phyloP scores from a whole-genome alignment of 2,113 vertebrate genomes.

The Monopterus albus region DNA sequence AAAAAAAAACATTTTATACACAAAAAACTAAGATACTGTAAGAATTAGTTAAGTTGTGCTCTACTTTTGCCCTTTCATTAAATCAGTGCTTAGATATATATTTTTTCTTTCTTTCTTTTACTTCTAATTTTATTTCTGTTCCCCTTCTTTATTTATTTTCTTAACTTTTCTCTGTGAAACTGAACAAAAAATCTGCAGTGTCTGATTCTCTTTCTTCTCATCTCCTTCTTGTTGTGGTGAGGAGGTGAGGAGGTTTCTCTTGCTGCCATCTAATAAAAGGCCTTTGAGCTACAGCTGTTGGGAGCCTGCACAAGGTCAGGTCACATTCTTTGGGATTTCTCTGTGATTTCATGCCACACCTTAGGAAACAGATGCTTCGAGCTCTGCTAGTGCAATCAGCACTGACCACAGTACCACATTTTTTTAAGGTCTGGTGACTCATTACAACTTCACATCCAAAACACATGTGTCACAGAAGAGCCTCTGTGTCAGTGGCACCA shows the following conservation, averaged over 20 bases:
- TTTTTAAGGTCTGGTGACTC: constrained; percentile 58
- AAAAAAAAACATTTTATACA: neutral
- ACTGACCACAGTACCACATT: constrained; percentile 45
- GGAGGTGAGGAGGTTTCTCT: constrained; percentile 61
- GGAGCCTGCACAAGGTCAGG: constrained; percentile 66
- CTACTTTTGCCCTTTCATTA: constrained; percentile 29
- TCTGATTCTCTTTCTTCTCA: constrained; percentile 52
- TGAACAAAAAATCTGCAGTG: too few relatives aligned
- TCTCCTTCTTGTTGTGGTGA: constrained; percentile 59
- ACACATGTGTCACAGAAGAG: constrained; percentile 68
- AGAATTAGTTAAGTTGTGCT: too few relatives aligned
- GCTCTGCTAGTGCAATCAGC: constrained; percentile 75
- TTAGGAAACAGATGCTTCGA: constrained; percentile 64
- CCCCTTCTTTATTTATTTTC: constrained; percentile 4
- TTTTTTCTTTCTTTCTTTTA: too few relatives aligned
- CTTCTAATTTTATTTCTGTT: neutral
- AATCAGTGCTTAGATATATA: neutral
- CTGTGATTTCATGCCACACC: constrained; percentile 75
- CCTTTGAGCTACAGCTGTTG: constrained; percentile 59
- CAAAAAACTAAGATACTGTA: too few relatives aligned
- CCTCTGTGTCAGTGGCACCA: constrained; percentile 65
- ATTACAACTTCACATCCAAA: constrained; percentile 74
- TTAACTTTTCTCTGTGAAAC: constrained; percentile 21
- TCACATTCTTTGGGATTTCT: constrained; percentile 66
- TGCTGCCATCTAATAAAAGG: constrained; percentile 59